These are phyloP conservation scores for Pseudocheirus occidentalis DNA, from an alignment of 2,797 vertebrate species.

Conservation along the genomic window DNA sequence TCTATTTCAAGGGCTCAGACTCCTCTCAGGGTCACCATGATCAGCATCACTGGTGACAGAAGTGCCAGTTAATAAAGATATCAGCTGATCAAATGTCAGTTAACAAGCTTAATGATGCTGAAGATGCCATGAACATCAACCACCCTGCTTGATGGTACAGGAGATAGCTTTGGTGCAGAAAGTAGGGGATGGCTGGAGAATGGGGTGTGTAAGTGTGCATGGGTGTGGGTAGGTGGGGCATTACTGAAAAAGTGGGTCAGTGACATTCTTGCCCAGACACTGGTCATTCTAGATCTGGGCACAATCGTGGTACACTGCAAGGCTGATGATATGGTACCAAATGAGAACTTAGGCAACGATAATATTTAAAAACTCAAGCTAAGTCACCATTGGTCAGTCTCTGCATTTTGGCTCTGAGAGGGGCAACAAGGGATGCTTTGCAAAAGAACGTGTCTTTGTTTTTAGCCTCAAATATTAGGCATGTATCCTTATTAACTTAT, in stretches of 20 bases:
- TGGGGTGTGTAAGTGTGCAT: not conserved
- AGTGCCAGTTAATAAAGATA: not conserved
- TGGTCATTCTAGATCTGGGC: constrained; percentile 34
- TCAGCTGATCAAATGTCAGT: not conserved
- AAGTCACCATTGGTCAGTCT: not conserved
- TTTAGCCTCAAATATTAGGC: not conserved
- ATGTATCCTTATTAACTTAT: not conserved
- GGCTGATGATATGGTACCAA: constrained; percentile 36
- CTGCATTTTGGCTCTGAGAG: not conserved
- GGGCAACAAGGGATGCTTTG: not conserved
- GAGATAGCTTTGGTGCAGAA: not conserved
- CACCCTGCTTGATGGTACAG: not conserved
- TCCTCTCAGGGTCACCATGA: not conserved
- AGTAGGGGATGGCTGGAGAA: not conserved
- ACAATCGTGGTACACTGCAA: not conserved
- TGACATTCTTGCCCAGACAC: not conserved
- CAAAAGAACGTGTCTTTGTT: not conserved
- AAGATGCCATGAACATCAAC: not conserved
- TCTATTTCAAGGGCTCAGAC: not conserved
- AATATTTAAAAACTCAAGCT: constrained; percentile 15
- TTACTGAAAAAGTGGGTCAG: constrained; percentile 42
- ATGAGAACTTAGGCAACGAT: constrained; percentile 45
- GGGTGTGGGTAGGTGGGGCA: not conserved
- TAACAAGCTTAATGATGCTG: not conserved
- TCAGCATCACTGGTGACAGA: not conserved